Conservation (phyloP, 2,888 invertebrate genomes). For the Campoplex nolae region DNA sequence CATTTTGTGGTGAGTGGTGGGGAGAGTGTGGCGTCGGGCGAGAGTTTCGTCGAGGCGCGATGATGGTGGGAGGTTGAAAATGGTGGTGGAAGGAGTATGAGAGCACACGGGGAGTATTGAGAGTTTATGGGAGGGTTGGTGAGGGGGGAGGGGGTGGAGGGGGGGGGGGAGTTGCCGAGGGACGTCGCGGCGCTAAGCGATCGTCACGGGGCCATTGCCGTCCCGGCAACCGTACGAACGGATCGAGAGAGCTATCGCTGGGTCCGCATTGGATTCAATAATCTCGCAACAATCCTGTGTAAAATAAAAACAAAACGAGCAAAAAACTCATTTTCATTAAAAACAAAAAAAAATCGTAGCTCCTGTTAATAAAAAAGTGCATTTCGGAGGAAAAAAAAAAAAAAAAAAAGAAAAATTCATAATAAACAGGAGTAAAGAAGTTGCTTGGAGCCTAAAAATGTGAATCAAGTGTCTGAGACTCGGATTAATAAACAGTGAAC, state of each 20-base stretch:
- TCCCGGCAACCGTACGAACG: constrained; percentile 79
- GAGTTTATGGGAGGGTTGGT: constrained; percentile 50
- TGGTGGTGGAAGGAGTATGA: constrained; percentile 32
- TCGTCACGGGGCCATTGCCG: constrained; percentile 82
- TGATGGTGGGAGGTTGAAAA: not conserved
- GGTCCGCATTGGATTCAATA: constrained; percentile 35
- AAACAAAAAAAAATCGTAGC: not conserved
- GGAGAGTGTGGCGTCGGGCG: constrained; percentile 54
- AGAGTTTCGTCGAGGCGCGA: constrained; percentile 26
- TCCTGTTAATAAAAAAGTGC: not conserved
- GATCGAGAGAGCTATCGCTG: constrained; percentile 72
- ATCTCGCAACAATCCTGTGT: not conserved
- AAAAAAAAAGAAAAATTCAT: not conserved
- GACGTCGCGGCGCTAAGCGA: constrained; percentile 78
- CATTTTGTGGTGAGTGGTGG: constrained; percentile 34
- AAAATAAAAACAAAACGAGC: not conserved
- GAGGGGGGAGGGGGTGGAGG: constrained; percentile 72
- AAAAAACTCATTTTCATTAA: not conserved
- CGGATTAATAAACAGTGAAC: constrained; percentile 40
- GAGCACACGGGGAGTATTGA: constrained; percentile 24
- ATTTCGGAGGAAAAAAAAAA: not conserved
- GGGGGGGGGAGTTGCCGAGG: constrained; percentile 76
- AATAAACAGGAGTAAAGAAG: not conserved
- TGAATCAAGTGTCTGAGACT: constrained; percentile 29
- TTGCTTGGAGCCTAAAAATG: not conserved